These are phyloP conservation scores for Haliclona indistincta DNA, from an alignment of 37 sponge, comb jelly and placozoan species.

Conservation along the genomic window DNA sequence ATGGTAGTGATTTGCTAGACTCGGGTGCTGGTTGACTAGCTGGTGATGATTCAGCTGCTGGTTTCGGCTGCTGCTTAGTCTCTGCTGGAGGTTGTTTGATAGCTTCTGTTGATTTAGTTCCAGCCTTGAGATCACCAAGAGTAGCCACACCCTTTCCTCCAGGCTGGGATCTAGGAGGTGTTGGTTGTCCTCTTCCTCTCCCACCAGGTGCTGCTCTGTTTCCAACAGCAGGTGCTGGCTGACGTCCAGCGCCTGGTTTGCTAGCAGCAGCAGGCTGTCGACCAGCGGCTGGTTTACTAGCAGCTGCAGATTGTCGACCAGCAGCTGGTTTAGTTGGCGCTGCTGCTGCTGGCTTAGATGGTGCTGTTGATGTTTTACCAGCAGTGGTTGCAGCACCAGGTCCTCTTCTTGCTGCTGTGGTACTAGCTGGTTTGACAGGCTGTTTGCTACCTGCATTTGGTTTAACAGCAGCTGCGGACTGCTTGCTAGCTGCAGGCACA, in stretches of 20 bases:
- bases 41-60: no score
- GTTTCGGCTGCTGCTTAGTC: background rate
- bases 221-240: constrained; percentile 19
- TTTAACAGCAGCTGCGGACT: background rate
- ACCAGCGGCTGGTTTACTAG: constrained; percentile 21
- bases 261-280: background rate
- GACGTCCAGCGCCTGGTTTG: background rate
- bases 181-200: background rate
- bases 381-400: constrained; percentile 27
- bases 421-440: constrained; percentile 15
- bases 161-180: constrained; percentile 4
- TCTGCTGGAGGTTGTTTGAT: background rate
- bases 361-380: background rate
- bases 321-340: constrained; percentile 23
- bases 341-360: constrained; percentile 3
- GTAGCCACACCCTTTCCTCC: constrained; percentile 73
- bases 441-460: constrained; percentile 5
- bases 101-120: constrained; percentile 1
- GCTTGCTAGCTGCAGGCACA: constrained; percentile 5
- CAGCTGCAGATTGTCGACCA: background rate
- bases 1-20: background rate
- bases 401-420: constrained; percentile 20
- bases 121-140: constrained; percentile 66
- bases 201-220: background rate
- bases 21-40: no score